Base-by-base conservation (phyloP, 1,140 invertebrate genomes). In the Frieseomelitta varia region DNA sequence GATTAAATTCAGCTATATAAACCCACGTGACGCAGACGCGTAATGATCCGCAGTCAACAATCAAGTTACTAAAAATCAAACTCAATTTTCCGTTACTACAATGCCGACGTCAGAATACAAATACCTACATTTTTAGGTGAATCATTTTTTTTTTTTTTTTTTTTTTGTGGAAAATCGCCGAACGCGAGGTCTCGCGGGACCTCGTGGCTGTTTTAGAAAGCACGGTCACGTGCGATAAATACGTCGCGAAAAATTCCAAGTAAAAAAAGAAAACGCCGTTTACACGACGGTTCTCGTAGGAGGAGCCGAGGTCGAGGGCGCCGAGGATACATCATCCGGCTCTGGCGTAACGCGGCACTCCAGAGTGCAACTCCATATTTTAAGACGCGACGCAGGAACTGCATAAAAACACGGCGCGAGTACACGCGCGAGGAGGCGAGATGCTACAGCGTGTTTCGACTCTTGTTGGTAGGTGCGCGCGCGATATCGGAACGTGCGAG, bases 321-420 rank as follows among this genome's bases (percentile, higher is more conserved):
- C 53, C 53, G 53, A 82, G 56, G 30, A 68, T 82, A 77, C 51
- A 77, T 67, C 61, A 77, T 56, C 53, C 61, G 17, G 0, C 17
- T 17, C 24, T 73, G 51, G 24, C 51, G 53, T 76, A 53, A 30
- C 61, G 6, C 24, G 27, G 24, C 69, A n/a, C 34, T 65, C 30
- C 4, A 21, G 30, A 30, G 12, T 15, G 11, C 15, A 39, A 53
- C 73, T 82, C 73, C 63, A 77, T 82, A 82, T 82, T 82, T 82
- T 82, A 82, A 82, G 80, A 82, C 80, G 79, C 79, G 73, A 68
- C 80, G 67, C 73, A 4, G 80, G 30, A 27, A 75, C 47, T 27
- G 24, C 61, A 27, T 77, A 77, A 81, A 81, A 81, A 81, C 72
- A 47, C 47, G 72, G 11, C 27, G 27, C 58, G 53, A 67, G 71